Base-by-base conservation (phyloP, 1,140 invertebrate genomes). In the Tetramorium simillimum region DNA sequence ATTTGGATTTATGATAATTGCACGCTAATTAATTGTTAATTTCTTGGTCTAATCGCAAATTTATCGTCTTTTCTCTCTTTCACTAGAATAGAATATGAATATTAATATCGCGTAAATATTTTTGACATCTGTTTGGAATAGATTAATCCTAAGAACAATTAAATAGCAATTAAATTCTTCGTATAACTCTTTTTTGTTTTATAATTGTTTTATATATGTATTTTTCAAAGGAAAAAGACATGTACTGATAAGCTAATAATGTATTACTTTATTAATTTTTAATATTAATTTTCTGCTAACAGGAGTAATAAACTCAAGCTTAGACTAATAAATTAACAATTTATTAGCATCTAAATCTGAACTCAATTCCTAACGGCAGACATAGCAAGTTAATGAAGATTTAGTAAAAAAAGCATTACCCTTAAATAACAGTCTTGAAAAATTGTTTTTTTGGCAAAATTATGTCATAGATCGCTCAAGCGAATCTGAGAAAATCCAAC, bases 401-500 rank as follows among this genome's bases (percentile, higher is more conserved):
- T 10, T 3, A 33, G 28, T 33, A 1, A 33, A 21, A 0, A 0
- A 16, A 46, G 16, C 51, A 21, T 1, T 21, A 43, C 2, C 18
- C n/a, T 43, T 16, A 14, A 43, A 18, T 16, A 37, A 21, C 18
- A 58, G 56, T 0, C 1, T 21, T 24, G 10, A 63, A 49, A 60
- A 46, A 46, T 46, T 46, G 10, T 10, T 5, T 5, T 5, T 28
- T 2, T 28, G 33, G 4, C 4, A 58, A 10, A 43, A 46, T 21
- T 49, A 43, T 5, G 12, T 78, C 1, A 9, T n/a, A 18, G 69
- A 28, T 28, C 33, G 46, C 18, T 80, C n/a, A 10, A 2, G 53
- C 12, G 9, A 6, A 53, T 53, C n/a, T 28, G 28, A 70, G 63
- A 81, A 81, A 81, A 81, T 81, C 33, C 21, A n/a, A 65, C 1